These are phyloP conservation scores for Ommatoiulus sabulosus DNA, from an alignment of 2,888 invertebrate genomes.

Conservation along the genomic window DNA sequence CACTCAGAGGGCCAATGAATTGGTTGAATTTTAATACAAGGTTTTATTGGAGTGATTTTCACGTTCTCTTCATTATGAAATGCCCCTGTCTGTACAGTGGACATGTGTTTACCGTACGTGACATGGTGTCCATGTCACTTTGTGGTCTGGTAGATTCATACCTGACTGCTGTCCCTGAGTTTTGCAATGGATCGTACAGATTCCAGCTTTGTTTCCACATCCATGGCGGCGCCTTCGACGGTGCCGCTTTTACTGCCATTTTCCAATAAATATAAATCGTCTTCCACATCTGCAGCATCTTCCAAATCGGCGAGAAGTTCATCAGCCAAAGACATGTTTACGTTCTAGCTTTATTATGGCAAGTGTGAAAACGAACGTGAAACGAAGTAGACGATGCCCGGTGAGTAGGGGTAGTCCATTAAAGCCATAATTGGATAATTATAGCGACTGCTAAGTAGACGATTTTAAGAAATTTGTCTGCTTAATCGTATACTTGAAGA, in stretches of 20 bases:
- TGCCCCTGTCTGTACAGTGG: too few relatives aligned
- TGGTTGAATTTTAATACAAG: too few relatives aligned
- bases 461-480: too few relatives aligned
- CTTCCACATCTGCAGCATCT: constrained; percentile 71
- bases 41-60: too few relatives aligned
- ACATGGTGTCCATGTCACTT: background rate
- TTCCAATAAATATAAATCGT: constrained; percentile 50
- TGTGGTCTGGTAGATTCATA: constrained; percentile 72
- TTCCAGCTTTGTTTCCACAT: constrained; percentile 69
- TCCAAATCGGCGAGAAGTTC: constrained; percentile 98
- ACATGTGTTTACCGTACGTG: background rate
- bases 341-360: background rate
- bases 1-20: too few relatives aligned
- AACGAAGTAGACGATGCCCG: background rate
- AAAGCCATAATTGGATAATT: too few relatives aligned
- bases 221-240: constrained; percentile 66
- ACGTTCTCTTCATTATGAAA: too few relatives aligned
- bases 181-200: constrained; percentile 85
- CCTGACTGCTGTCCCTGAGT: constrained; percentile 82
- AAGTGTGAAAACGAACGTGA: too few relatives aligned
- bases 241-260: constrained; percentile 40
- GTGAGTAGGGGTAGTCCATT: too few relatives aligned
- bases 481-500: too few relatives aligned
- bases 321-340: constrained; percentile 94
- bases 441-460: too few relatives aligned